Base-by-base conservation (phyloP, 2,113 vertebrate genomes). In the Cyanoramphus novaezelandiae region DNA sequence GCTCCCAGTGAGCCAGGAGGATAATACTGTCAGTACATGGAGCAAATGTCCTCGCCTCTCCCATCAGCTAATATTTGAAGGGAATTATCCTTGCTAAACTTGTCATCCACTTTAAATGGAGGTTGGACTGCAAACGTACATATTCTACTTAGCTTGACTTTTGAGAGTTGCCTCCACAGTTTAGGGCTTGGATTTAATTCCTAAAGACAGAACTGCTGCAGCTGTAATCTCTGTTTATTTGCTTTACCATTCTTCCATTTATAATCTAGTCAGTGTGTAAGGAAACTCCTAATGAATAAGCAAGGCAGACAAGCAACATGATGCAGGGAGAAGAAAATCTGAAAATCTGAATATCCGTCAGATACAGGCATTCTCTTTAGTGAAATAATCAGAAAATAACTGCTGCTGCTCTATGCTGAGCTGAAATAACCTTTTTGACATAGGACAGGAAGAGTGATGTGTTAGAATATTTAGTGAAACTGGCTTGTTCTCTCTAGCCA, bases 1-100 rank as follows among this genome's bases (percentile, higher is more conserved):
- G 50, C 35, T 91, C 87, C 84, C 74, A 80, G 82, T 62, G 41
- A 95, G 90, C 28, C 78, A 25, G 74, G 59, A 64, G 81, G 84
- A 95, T 97, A 96, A 93, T 94, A 16, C 85, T 69, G 2, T 77
- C 8, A 27, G 83, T 88, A 92, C 91, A 93, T 91, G 65, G 95
- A 97, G 84, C 86, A 89, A 97, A 94, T 88, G 82, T 60, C 74
- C 94, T 91, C 85, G 78, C 80, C 76, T 92, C 47, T 90, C 71
- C 92, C 86, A 23, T 92, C 94, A 92, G 79, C 50, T 76, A 52
- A 77, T 52, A 70, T 93, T 96, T 79, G 82, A 93, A 93, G 91
- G 52, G 86, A 89, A 88, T 97, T 93, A 96, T 83, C 86, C 82
- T 90, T 86, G 72, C 86, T 95, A 90, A 92, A 94, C 86, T 95